Base-by-base conservation (phyloP, 1,140 invertebrate genomes). In the Anastrepha ludens region DNA sequence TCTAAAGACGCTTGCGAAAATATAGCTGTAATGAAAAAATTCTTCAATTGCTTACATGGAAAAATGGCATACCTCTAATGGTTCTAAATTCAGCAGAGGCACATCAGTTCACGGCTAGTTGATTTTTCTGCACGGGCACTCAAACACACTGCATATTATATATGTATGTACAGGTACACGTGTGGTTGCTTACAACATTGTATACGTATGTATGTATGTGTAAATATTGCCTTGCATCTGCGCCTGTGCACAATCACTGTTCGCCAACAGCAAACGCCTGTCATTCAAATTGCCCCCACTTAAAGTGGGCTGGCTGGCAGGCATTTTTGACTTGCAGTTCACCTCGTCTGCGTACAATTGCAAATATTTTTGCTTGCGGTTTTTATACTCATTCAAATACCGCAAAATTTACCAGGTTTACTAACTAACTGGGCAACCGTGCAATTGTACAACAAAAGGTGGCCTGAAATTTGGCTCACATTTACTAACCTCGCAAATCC, bases 221-320 rank as follows among this genome's bases (percentile, higher is more conserved):
- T 15, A n/a, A 0, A 13, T 62, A 62, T 62, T 62, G 5, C 60
- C 9, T 13, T 17, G 13, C 60, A 62, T 13, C 13, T 62, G 60
- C 60, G 60, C 60, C 15, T 62, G 60, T 13, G 60, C 60, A 13
- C 60, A 62, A 62, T 62, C n/a, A 62, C n/a, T 15, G 60, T n/a
- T 17, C 60, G 60, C 60, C 60, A 62, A n/a, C 60, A 62, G 60
- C 60, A 62, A 62, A 4, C 15, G 60, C 9, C 60, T 62, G 60
- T n/a, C 60, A 62, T 62, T 62, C 39, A 74, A 74, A 47, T 50
- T 41, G 44, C 74, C 17, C 41, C 50, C 74, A 50, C 74, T 81
- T 81, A 55, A 55, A 55, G 15, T 81, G 47, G 15, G 74, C 74
- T 55, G 50, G 74, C 74, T 55, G 47, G 74, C 74, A 41, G 47